Percentiles rank a stretch among this genome's conserved stretches.
Evolutionary conservation across 2,113 vertebrate species (phyloP).

Genomic region (Prunella himalayana): DNA sequence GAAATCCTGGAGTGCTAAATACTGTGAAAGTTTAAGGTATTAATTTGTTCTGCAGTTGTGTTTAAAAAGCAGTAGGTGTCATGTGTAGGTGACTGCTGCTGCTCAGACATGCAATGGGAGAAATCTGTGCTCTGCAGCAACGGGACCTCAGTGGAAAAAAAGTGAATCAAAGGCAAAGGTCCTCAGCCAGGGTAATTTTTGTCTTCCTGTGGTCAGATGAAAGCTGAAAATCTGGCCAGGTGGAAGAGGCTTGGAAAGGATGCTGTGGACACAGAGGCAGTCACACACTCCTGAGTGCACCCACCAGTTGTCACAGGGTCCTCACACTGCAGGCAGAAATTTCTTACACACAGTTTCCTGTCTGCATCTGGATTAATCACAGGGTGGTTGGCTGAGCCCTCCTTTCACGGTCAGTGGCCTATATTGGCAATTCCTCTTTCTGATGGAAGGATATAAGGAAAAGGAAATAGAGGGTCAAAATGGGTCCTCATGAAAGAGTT

Average conservation of each 20-base stretch:
- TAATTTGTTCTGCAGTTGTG: not conserved
- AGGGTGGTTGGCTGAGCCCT: not conserved
- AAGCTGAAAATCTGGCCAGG: not conserved
- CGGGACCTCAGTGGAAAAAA: not conserved
- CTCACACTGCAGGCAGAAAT: not conserved
- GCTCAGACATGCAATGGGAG: not conserved
- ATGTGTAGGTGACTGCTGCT: not conserved
- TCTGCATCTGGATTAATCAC: not conserved
- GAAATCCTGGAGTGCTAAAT: not conserved
- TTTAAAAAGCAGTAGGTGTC: not conserved
- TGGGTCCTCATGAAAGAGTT: not conserved
- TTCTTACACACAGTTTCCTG: not conserved
- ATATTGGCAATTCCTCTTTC: not conserved
- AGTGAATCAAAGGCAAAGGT: not conserved
- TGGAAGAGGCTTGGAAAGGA: not conserved
- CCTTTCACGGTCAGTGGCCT: not conserved
- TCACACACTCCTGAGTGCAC: not conserved
- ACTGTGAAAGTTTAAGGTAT: not conserved
- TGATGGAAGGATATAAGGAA: not conserved
- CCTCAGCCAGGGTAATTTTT: not conserved
- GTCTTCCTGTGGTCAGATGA: not conserved
- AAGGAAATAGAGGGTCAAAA: not conserved
- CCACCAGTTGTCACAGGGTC: not conserved
- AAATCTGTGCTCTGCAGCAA: not conserved
- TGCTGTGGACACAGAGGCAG: not conserved